Evolutionary conservation across 2,888 invertebrate genomes (phyloP), one percentile per base, ranked within the genome.

Genomic region (Plagiodera versicolora): DNA sequence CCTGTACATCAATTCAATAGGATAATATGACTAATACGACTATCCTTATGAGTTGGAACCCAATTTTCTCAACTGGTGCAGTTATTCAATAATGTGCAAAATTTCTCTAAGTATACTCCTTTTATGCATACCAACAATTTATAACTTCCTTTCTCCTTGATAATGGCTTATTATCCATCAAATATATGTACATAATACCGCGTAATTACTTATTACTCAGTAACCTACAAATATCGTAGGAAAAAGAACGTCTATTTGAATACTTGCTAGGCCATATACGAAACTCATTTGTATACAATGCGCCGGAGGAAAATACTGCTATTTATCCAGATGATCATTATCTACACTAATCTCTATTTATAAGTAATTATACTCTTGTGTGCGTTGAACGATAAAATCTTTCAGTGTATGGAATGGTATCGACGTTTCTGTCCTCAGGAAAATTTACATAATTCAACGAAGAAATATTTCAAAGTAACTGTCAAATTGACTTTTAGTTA

Each of bases 251-350:
- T n/a, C n/a, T 32, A 59, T 62, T 62, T 53, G 56, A 62, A 59
- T 62, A 56, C 49, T 50, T 45, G 52, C 51, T 53, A 59, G 58
- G 55, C 49, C 59, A 52, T 59, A 55, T 52, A 56, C 46, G 24
- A 39, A 47, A 52, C 56, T 52, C 30, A 62, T 62, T 62, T 62
- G 62, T 62, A 62, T 62, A 62, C 62, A 62, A 62, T 62, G 50
- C 45, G 52, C 62, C 59, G 30, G 46, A 56, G 59, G 59, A 59
- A 62, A 56, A 56, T 58, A 46, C 19, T 48, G 47, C 39, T 39
- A 52, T 52, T 52, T 39, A 52, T 52, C 39, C 24, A 18, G 52
- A 39, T 52, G 20, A 52, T 35, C 14, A 39, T 52, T 52, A 52
- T 52, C 52, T 52, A 52, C 39, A 18, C 28, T 49, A 49, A 53